phyloP scores from a whole-genome alignment of 2,113 vertebrate species.

The Gadus chalcogrammus region DNA sequence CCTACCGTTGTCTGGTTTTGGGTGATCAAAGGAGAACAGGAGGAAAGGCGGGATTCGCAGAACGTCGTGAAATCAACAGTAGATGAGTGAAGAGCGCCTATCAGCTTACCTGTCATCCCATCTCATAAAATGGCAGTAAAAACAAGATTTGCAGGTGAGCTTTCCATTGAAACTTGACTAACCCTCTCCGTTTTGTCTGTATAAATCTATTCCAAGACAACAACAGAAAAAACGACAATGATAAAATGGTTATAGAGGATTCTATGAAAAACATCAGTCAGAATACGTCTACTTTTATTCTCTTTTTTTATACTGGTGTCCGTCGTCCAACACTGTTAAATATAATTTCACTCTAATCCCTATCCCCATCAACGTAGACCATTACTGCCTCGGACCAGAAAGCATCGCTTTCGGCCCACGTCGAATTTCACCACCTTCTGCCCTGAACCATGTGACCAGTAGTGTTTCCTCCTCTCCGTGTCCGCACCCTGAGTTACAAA shows the following conservation, averaged over 20 bases:
- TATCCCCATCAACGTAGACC: slow-evolving; percentile 9
- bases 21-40: slow-evolving; percentile 65
- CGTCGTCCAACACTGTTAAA: not conserved
- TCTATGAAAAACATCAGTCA: slow-evolving; percentile 44
- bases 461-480: slow-evolving; percentile 72
- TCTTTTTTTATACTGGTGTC: slow-evolving; percentile 18
- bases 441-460: slow-evolving; percentile 60
- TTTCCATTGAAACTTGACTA: slow-evolving; percentile 44
- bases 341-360: not conserved
- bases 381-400: slow-evolving; percentile 14
- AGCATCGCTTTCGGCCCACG: slow-evolving; percentile 13
- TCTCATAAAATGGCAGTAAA: slow-evolving; percentile 58
- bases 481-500: slow-evolving; percentile 82
- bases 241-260: slow-evolving; percentile 43
- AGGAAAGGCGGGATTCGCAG: slow-evolving; percentile 67
- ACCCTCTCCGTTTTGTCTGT: slow-evolving; percentile 49
- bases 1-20: slow-evolving; percentile 62
- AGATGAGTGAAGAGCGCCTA: slow-evolving; percentile 40
- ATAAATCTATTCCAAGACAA: slow-evolving; percentile 49
- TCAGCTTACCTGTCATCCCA: slow-evolving; percentile 53
- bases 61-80: slow-evolving; percentile 40
- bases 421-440: slow-evolving; percentile 45
- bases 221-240: slow-evolving; percentile 24
- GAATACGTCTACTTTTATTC: slow-evolving; percentile 27
- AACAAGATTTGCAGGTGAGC: slow-evolving; percentile 64